Percentiles rank a stretch among this genome's conserved stretches.
Evolutionary conservation across 2,888 invertebrate genomes (phyloP).

Genomic region (Rhamnusium bicolor): DNA sequence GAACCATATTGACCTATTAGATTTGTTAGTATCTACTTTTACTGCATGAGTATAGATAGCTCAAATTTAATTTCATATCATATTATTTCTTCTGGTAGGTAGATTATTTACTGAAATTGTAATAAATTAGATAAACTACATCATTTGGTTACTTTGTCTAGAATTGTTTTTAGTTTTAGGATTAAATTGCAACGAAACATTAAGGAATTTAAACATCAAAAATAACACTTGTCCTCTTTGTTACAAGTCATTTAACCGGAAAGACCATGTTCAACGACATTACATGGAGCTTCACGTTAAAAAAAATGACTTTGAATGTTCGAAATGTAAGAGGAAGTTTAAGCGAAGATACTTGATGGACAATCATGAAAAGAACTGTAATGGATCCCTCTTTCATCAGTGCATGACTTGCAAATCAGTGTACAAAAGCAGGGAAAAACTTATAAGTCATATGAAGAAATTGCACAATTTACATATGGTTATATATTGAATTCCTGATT

Average conservation of each 20-base stretch:
- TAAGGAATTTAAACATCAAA: constrained; percentile 35
- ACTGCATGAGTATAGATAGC: too few species aligned
- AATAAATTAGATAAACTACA: too few species aligned
- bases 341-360: constrained; percentile 61
- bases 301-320: constrained; percentile 52
- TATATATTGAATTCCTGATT: neutral
- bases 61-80: too few species aligned
- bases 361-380: constrained; percentile 59
- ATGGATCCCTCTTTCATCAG: constrained; percentile 34
- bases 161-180: neutral
- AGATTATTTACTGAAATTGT: too few species aligned
- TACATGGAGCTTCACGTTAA: constrained; percentile 56
- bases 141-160: neutral
- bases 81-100: too few species aligned
- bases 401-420: constrained; percentile 50
- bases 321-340: constrained; percentile 57
- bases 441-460: constrained; percentile 52
- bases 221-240: constrained; percentile 61
- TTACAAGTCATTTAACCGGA: constrained; percentile 60
- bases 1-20: too few species aligned
- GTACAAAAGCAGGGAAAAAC: constrained; percentile 51
- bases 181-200: neutral
- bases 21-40: too few species aligned
- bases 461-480: constrained; percentile 41
- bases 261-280: constrained; percentile 59